These are phyloP conservation scores for Nymphalis io DNA, from an alignment of 1,140 invertebrate species.

Conservation along the genomic window DNA sequence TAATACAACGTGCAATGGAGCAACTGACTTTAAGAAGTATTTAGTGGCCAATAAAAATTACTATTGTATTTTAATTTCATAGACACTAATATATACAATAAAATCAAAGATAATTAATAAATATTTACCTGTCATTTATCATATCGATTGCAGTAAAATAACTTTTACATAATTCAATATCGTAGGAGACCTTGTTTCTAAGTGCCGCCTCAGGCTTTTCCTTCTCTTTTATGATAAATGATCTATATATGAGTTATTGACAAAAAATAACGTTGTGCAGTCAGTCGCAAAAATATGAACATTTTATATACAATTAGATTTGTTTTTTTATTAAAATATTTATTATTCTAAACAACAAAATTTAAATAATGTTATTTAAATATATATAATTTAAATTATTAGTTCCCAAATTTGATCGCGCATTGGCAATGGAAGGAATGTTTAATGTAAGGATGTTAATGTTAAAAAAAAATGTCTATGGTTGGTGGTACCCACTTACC, in stretches of 20 bases:
- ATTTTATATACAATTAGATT: background rate
- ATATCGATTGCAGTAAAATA: constrained; percentile 8
- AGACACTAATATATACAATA: background rate
- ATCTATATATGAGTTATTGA: background rate
- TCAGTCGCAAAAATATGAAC: background rate
- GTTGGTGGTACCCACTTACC: too few relatives aligned
- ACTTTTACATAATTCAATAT: constrained; percentile 10
- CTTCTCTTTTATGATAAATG: constrained; percentile 21
- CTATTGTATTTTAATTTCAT: background rate
- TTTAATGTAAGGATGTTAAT: too few relatives aligned
- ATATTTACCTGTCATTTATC: background rate
- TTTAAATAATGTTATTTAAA: too few relatives aligned
- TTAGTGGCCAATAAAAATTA: too few relatives aligned
- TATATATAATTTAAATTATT: too few relatives aligned
- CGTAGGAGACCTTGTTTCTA: constrained; percentile 8
- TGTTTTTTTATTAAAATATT: too few relatives aligned
- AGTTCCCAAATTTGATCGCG: too few relatives aligned
- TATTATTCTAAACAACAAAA: too few relatives aligned
- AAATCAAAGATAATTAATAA: background rate
- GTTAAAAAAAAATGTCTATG: too few relatives aligned
- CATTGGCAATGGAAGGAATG: too few relatives aligned
- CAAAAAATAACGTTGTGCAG: background rate
- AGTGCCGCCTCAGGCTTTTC: constrained; percentile 20
- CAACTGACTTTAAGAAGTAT: too few relatives aligned
- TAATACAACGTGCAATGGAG: too few relatives aligned